These are phyloP conservation scores for Athene noctua DNA, from an alignment of 2,113 vertebrate species.

Conservation along the genomic window DNA sequence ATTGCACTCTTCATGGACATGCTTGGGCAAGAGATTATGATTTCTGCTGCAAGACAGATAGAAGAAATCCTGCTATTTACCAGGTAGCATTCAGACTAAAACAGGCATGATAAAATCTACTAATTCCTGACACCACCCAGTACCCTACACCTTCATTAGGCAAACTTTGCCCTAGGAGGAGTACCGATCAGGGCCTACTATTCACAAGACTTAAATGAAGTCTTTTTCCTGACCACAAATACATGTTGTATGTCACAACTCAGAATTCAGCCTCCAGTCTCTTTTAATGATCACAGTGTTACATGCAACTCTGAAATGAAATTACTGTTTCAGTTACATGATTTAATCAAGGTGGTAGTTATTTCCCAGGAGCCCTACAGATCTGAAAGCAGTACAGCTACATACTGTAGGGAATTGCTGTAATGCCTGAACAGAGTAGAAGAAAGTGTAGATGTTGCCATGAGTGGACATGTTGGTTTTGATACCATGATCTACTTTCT, in stretches of 20 bases:
- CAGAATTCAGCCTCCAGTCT: background rate
- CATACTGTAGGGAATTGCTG: background rate
- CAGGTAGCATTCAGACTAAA: background rate
- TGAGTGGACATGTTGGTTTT: background rate
- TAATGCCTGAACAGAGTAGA: background rate
- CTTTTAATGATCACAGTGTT: background rate
- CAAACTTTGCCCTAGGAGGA: background rate
- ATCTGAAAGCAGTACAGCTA: background rate
- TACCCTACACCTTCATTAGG: background rate
- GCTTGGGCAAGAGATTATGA: background rate
- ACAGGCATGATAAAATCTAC: constrained; percentile 25
- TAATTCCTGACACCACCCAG: constrained; percentile 13
- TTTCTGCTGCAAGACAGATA: background rate
- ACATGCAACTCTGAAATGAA: background rate
- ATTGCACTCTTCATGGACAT: background rate
- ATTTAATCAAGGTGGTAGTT: background rate
- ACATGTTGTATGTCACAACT: background rate
- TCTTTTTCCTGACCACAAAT: background rate
- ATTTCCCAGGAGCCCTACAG: background rate
- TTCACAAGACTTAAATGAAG: background rate
- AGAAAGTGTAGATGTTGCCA: background rate
- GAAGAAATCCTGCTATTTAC: background rate
- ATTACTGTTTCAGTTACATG: background rate
- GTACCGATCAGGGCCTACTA: background rate
- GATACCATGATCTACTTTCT: background rate